These are phyloP conservation scores for Cheilosia scutellata DNA, from an alignment of 2,888 invertebrate species.

Conservation along the genomic window DNA sequence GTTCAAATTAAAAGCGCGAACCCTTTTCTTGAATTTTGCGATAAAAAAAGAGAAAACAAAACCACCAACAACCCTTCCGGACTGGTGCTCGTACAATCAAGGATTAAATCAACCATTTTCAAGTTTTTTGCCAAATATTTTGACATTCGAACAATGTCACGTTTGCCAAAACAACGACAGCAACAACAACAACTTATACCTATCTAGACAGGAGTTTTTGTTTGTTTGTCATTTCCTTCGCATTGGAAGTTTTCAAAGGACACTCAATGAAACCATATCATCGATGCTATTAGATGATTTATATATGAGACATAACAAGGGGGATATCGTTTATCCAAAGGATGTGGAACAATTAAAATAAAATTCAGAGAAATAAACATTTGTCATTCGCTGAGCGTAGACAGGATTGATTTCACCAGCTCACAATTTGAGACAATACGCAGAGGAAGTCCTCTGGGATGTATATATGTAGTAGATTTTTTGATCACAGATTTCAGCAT, in stretches of 20 bases:
- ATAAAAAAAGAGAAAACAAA: slow-evolving; percentile 22
- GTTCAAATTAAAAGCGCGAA: slow-evolving; percentile 40
- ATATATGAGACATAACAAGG: slow-evolving; percentile 2
- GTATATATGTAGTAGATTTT: slow-evolving; percentile 4
- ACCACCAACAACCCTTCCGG: slow-evolving; percentile 60
- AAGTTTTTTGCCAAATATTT: slow-evolving; percentile 52
- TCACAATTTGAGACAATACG: slow-evolving; percentile 49
- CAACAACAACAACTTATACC: neutral
- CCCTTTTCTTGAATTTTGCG: slow-evolving; percentile 28
- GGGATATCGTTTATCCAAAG: slow-evolving; percentile 64
- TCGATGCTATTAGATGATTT: slow-evolving; percentile 55
- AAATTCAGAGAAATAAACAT: slow-evolving; percentile 59
- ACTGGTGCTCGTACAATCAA: slow-evolving; percentile 15
- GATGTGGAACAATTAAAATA: slow-evolving; percentile 69
- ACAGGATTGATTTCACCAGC: slow-evolving; percentile 68
- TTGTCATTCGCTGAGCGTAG: slow-evolving; percentile 68
- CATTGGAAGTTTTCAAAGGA: slow-evolving; percentile 52
- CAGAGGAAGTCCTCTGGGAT: slow-evolving; percentile 52
- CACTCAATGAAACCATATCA: slow-evolving; percentile 51
- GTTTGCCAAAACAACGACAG: slow-evolving; percentile 56
- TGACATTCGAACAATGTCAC: slow-evolving; percentile 68
- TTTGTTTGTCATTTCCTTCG: slow-evolving; percentile 45
- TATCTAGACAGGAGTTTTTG: slow-evolving; percentile 15
- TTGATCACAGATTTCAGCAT: slow-evolving; percentile 33
- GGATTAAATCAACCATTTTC: slow-evolving; percentile 70